These are phyloP conservation scores for Microtus montanus DNA, from an alignment of 2,113 vertebrate genomes.

Conservation along the genomic window DNA sequence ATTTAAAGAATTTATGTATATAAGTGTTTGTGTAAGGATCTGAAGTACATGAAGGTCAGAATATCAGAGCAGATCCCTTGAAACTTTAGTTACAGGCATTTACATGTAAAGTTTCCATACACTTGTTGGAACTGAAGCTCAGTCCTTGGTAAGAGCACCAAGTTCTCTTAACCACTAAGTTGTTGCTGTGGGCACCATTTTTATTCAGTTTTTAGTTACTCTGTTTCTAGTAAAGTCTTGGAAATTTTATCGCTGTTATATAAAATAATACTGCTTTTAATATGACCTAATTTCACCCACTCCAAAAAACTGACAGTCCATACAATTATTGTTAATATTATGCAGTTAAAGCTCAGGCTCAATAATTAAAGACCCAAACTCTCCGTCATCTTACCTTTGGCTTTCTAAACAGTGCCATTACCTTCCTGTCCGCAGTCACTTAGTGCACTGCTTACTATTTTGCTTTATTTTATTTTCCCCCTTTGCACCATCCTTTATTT, in stretches of 20 bases:
- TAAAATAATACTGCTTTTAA: not conserved
- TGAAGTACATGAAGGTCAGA: not conserved
- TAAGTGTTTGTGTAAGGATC: not conserved
- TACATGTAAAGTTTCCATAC: not conserved
- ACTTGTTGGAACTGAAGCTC: not conserved
- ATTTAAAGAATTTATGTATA: not conserved
- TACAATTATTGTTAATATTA: not conserved
- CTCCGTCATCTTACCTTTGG: not conserved
- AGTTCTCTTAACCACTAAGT: not conserved
- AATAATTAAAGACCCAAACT: not conserved
- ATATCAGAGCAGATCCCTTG: not conserved
- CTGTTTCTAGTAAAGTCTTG: not conserved
- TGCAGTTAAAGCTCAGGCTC: not conserved
- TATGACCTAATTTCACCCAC: not conserved
- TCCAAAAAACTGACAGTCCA: not conserved
- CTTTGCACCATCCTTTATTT: not conserved
- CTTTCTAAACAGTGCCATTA: not conserved
- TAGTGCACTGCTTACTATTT: not conserved
- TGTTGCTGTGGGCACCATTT: not conserved
- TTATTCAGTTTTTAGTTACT: not conserved
- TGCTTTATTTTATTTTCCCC: not conserved
- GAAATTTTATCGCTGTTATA: not conserved
- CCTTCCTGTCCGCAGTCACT: not conserved
- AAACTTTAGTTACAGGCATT: not conserved
- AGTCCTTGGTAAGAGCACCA: not conserved